These are phyloP conservation scores for Centropus unirufus DNA, from an alignment of 2,113 vertebrate genomes.

Conservation along the genomic window DNA sequence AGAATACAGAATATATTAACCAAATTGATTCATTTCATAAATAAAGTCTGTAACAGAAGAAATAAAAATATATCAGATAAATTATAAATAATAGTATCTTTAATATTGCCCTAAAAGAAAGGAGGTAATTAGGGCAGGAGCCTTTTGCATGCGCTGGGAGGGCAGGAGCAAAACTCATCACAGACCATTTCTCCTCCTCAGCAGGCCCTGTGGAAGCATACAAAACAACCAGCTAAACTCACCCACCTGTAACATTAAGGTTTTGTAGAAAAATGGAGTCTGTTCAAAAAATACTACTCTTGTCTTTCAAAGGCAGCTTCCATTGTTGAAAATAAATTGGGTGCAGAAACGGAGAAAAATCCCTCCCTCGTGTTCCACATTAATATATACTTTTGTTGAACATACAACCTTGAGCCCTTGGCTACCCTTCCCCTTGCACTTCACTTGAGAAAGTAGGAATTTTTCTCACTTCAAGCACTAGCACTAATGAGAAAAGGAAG, in stretches of 20 bases:
- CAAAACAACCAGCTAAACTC: neutral
- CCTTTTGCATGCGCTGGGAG: neutral
- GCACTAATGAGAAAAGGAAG: constrained; percentile 53
- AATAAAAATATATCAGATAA: neutral
- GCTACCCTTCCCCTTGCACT: constrained; percentile 5
- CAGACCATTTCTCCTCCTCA: neutral
- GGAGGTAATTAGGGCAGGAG: neutral
- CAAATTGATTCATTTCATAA: neutral
- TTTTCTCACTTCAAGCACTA: constrained; percentile 55
- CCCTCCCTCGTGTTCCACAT: neutral
- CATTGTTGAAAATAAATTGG: neutral
- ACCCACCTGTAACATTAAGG: neutral
- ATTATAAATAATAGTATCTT: neutral
- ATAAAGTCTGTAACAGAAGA: neutral
- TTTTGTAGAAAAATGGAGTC: neutral
- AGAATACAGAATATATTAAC: neutral
- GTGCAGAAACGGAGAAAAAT: neutral
- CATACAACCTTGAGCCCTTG: neutral
- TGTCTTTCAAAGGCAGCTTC: neutral
- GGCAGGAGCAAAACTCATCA: neutral
- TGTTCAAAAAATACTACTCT: neutral
- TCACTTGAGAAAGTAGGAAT: neutral
- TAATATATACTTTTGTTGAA: constrained; percentile 25
- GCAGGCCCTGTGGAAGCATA: neutral
- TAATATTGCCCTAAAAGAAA: neutral